Evolutionary conservation across 2,888 invertebrate species (phyloP).

Genomic region (Eupithecia insigniata): DNA sequence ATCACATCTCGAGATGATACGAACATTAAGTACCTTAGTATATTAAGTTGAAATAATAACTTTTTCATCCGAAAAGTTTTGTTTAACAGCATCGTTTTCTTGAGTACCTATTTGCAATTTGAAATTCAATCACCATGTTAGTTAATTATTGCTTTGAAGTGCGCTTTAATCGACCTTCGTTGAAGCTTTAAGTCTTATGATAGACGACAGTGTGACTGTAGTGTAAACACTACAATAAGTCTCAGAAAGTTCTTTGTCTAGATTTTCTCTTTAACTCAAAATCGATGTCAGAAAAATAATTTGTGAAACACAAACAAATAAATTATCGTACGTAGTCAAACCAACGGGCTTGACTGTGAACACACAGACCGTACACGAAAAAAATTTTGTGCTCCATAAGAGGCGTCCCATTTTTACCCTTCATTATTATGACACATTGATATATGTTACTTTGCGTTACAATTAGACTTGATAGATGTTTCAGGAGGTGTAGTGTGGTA

Average conservation of each 20-base stretch:
- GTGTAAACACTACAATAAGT: too few relatives aligned
- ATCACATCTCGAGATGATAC: slow-evolving; percentile 54
- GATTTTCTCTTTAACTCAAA: background rate
- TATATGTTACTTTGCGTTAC: slow-evolving; percentile 23
- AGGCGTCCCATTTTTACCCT: slow-evolving; percentile 16
- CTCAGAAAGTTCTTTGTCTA: too few relatives aligned
- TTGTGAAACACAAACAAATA: background rate
- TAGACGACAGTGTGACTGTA: too few relatives aligned
- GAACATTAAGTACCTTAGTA: slow-evolving; percentile 13
- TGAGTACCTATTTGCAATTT: background rate
- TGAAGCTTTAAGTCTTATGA: background rate
- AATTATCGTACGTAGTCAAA: too few relatives aligned
- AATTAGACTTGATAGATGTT: slow-evolving; percentile 33
- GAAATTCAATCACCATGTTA: background rate
- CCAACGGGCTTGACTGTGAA: too few relatives aligned
- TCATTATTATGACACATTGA: slow-evolving; percentile 32
- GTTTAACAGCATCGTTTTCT: background rate
- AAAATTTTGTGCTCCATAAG: slow-evolving; percentile 9
- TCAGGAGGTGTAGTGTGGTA: slow-evolving; percentile 51
- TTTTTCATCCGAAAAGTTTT: background rate
- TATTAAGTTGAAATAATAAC: slow-evolving; percentile 4
- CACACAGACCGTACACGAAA: too few relatives aligned
- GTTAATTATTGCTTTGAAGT: background rate
- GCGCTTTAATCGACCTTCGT: background rate
- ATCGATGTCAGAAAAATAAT: background rate